These are phyloP conservation scores for Acomys russatus DNA, from an alignment of 2,797 vertebrate genomes.

Conservation along the genomic window DNA sequence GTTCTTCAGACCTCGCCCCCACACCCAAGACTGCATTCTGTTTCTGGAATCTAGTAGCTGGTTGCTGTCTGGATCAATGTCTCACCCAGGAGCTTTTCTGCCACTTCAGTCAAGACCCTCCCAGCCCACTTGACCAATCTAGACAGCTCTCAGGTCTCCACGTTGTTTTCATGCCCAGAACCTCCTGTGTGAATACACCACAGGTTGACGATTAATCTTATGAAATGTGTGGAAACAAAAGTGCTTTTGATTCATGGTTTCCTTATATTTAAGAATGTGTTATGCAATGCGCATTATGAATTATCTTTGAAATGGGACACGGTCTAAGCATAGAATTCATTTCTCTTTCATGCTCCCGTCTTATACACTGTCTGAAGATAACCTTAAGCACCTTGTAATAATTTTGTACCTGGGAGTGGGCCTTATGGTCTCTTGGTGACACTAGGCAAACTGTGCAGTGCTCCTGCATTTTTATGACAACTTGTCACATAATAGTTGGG, in stretches of 20 bases:
- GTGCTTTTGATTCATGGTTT: background rate
- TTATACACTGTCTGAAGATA: background rate
- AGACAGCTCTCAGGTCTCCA: rapidly evolving
- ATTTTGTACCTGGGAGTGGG: background rate
- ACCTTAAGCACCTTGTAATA: background rate
- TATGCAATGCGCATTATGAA: background rate
- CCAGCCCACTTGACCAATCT: background rate
- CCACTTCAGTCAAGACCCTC: background rate
- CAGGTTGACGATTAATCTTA: background rate
- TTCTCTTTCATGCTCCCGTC: background rate
- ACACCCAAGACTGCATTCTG: no score
- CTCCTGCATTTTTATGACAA: background rate
- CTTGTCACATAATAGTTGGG: background rate
- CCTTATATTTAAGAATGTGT: background rate
- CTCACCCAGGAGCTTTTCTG: background rate
- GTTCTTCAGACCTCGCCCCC: background rate
- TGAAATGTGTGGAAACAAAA: background rate
- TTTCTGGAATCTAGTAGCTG: background rate
- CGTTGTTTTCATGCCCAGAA: background rate
- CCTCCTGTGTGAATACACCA: no score
- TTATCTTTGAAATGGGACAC: background rate
- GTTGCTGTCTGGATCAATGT: background rate
- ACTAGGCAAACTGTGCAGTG: no score
- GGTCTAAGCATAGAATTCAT: background rate
- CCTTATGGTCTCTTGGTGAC: background rate